Percentiles rank a stretch among this genome's conserved stretches.
These are phyloP conservation scores for Oasisia sp. DNA, from an alignment of 2,888 invertebrate species.

Conservation along the genomic window DNA sequence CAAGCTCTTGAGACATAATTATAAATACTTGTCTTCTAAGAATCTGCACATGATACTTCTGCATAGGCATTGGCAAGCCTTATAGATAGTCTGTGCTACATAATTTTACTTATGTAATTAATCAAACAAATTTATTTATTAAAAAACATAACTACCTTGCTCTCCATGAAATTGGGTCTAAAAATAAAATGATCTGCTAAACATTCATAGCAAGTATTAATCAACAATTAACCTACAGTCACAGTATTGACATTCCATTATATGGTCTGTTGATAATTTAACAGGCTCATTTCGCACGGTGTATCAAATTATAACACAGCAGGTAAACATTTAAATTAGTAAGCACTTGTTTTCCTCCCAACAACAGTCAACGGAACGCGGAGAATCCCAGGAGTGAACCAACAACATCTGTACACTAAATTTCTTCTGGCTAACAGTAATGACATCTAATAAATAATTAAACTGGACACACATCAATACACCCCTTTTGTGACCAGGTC, in stretches of 20 bases:
- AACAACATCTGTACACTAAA: background rate
- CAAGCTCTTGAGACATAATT: background rate
- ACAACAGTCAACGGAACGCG: background rate
- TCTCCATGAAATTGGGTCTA: background rate
- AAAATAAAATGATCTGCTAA: background rate
- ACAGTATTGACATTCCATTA: background rate
- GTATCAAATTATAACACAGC: background rate
- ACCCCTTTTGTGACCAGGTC: background rate
- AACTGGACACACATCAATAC: background rate
- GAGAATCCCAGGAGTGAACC: background rate
- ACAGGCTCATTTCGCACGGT: background rate
- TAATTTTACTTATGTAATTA: background rate
- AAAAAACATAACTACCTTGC: background rate
- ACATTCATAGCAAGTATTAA: background rate
- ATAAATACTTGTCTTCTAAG: background rate
- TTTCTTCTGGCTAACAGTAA: background rate
- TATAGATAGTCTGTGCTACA: background rate
- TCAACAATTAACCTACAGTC: background rate
- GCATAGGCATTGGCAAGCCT: background rate
- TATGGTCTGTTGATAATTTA: background rate
- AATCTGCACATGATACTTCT: background rate
- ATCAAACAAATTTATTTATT: background rate
- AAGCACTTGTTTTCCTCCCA: background rate
- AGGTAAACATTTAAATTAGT: background rate
- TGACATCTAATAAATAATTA: slow-evolving; percentile 10